Evolutionary conservation across 1,140 invertebrate genomes (phyloP).

Genomic region (Magallana ariakensis): DNA sequence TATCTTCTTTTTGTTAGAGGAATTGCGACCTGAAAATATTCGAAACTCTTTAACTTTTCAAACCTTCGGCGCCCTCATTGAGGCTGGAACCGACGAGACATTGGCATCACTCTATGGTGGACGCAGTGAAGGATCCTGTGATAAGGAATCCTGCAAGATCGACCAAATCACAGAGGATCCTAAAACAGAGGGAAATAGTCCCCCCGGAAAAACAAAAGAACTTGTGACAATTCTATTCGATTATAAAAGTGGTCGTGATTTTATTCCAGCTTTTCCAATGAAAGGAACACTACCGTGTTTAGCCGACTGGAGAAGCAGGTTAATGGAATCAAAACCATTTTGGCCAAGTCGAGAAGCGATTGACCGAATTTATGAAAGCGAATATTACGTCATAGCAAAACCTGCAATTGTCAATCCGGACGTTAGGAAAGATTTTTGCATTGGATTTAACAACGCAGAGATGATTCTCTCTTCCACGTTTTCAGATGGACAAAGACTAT

Average conservation of each 20-base stretch:
- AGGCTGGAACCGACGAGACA: background rate
- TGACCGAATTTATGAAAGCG: conserved; percentile 42
- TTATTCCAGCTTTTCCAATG: conserved; percentile 50
- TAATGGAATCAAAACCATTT: background rate
- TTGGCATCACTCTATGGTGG: background rate
- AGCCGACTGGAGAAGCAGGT: conserved; percentile 37
- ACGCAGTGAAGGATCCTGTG: background rate
- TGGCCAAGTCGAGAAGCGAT: conserved; percentile 42
- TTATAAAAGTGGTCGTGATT: conserved; percentile 45
- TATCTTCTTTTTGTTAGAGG: background rate
- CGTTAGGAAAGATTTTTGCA: conserved; percentile 45
- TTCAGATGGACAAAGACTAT: background rate
- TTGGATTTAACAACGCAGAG: conserved; percentile 46
- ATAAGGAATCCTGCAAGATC: background rate
- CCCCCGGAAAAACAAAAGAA: background rate
- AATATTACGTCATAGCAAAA: conserved; percentile 52
- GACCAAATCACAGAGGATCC: background rate
- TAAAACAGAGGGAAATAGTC: background rate
- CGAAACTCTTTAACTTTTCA: conserved; percentile 1
- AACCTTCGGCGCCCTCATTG: background rate
- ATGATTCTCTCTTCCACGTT: conserved; percentile 18
- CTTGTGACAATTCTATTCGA: background rate
- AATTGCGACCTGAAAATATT: background rate
- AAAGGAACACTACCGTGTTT: conserved; percentile 34
- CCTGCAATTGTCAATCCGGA: conserved; percentile 36